Evolutionary conservation across 1,140 invertebrate genomes (phyloP).

Genomic region (Acromyrmex charruanus): DNA sequence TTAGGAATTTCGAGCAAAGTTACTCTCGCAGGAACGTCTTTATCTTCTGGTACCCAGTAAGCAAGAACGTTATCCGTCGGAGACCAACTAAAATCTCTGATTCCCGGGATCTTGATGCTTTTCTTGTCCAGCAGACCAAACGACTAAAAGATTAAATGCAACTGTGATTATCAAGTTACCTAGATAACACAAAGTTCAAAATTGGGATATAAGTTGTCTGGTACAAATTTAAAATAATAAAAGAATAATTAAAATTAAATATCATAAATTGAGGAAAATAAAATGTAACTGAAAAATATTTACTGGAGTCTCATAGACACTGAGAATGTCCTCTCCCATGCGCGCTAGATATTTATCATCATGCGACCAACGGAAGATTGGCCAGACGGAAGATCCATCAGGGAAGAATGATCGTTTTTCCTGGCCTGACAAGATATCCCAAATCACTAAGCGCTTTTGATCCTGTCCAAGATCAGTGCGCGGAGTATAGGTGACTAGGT

Average conservation of each 20-base stretch:
- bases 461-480: slow-evolving; percentile 89
- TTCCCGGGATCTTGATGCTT: slow-evolving; percentile 96
- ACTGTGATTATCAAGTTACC: neutral
- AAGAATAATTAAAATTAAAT: slow-evolving; percentile 6
- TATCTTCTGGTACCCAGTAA: slow-evolving; percentile 99
- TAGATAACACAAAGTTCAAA: too few species aligned
- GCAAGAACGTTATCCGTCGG: slow-evolving; percentile 98
- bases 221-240: neutral
- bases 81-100: slow-evolving; percentile 99
- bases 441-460: slow-evolving; percentile 94
- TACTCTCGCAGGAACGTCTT: slow-evolving; percentile 95
- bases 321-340: slow-evolving; percentile 94
- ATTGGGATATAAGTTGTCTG: too few species aligned
- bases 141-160: slow-evolving; percentile 87
- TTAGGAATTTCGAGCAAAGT: slow-evolving; percentile 95
- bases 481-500: slow-evolving; percentile 96
- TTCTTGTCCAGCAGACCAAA: slow-evolving; percentile 98
- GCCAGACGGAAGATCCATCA: slow-evolving; percentile 94
- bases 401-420: slow-evolving; percentile 97
- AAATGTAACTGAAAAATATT: slow-evolving; percentile 65
- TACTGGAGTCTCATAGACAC: slow-evolving; percentile 98
- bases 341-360: slow-evolving; percentile 99
- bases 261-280: slow-evolving; percentile 24
- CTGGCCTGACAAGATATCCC: slow-evolving; percentile 97
- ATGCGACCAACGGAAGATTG: slow-evolving; percentile 98